phyloP scores from a whole-genome alignment of 2,113 vertebrate genomes.

The Cyprichromis sp. region DNA sequence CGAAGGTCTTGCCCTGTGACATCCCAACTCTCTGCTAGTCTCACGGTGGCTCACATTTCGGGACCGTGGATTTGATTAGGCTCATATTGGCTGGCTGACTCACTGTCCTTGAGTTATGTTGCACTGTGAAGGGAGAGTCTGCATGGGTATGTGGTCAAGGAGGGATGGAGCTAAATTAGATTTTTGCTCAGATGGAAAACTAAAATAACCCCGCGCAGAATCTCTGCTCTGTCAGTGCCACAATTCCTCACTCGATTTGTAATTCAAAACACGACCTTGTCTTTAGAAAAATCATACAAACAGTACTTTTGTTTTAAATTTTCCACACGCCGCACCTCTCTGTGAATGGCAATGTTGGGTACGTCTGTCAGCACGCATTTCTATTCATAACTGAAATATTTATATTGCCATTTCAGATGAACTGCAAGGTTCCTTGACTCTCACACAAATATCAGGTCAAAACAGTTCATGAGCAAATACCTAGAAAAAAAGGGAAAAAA shows the following conservation, averaged over 20 bases:
- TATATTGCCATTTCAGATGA: background rate
- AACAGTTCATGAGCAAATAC: background rate
- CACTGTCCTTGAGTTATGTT: conserved; percentile 51
- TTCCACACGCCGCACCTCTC: background rate
- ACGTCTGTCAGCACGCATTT: background rate
- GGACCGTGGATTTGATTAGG: conserved; percentile 33
- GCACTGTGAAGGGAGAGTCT: background rate
- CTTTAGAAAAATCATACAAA: background rate
- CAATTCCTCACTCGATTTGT: background rate
- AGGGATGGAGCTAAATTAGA: conserved; percentile 36
- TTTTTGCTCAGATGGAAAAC: conserved; percentile 38
- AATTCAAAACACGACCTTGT: background rate
- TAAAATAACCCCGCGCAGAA: conserved; percentile 1
- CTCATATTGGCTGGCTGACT: conserved; percentile 40
- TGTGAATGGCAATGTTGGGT: background rate
- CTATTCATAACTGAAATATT: background rate
- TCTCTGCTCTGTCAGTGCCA: background rate
- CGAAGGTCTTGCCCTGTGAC: conserved; percentile 26
- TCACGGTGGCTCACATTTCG: conserved; percentile 40
- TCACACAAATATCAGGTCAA: background rate
- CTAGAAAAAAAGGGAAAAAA: background rate
- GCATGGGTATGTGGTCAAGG: conserved; percentile 19
- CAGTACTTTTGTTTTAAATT: background rate
- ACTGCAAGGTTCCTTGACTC: background rate
- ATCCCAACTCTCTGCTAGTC: conserved; percentile 1